These are phyloP conservation scores for Schizaphis graminum DNA, from an alignment of 2,888 invertebrate genomes.

Conservation along the genomic window DNA sequence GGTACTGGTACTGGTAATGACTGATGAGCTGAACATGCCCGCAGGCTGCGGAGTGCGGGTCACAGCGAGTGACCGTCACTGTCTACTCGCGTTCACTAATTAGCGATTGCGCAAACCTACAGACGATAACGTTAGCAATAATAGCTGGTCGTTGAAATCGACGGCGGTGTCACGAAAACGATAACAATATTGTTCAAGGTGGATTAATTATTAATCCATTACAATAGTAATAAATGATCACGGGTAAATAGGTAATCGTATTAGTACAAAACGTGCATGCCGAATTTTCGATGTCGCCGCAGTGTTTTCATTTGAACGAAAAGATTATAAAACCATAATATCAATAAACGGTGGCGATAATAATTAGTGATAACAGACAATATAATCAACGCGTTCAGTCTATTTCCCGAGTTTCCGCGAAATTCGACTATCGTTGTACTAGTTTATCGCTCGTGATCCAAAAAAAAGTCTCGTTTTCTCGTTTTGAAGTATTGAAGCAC, in stretches of 20 bases:
- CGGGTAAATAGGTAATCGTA: too few species aligned
- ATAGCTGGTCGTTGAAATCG: background rate
- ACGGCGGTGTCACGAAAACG: background rate
- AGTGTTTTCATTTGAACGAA: background rate
- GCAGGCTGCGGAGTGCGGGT: background rate
- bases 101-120: background rate
- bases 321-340: background rate
- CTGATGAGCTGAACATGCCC: too few species aligned
- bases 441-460: background rate
- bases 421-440: background rate
- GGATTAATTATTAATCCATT: background rate
- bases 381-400: background rate
- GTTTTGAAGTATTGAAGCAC: background rate
- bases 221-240: background rate
- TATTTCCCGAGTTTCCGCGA: background rate
- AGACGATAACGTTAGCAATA: background rate
- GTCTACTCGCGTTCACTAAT: background rate
- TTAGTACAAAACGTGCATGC: background rate
- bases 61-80: background rate
- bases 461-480: background rate
- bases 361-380: background rate
- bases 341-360: background rate
- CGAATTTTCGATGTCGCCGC: background rate
- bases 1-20: too few species aligned
- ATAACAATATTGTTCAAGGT: background rate